Evolutionary conservation across 2,888 invertebrate genomes (phyloP).

Genomic region (Agrochola lychnidis): DNA sequence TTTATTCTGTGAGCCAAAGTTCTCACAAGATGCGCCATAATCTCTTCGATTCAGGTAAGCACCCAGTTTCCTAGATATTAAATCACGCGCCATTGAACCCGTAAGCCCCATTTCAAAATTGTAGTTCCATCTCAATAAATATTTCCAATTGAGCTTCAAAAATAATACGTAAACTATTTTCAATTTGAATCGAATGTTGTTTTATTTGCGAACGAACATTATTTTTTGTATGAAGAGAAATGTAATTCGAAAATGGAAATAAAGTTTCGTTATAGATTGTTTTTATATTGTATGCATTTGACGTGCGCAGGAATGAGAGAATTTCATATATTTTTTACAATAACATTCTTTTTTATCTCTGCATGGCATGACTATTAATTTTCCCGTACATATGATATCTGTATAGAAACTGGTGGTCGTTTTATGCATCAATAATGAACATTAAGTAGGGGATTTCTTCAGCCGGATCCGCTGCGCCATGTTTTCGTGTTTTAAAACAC

Average conservation of each 20-base stretch:
- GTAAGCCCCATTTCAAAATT: not conserved
- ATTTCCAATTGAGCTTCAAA: not conserved
- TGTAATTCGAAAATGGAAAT: constrained; percentile 2
- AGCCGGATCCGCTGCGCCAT: too few species aligned
- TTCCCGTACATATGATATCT: not conserved
- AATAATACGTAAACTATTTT: not conserved
- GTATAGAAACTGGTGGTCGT: not conserved
- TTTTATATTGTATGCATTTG: not conserved
- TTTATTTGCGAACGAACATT: not conserved
- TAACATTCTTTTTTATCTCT: not conserved
- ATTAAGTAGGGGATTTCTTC: too few species aligned
- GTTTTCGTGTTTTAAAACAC: too few species aligned
- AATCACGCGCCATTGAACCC: not conserved
- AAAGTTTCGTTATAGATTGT: not conserved
- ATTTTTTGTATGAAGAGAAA: not conserved
- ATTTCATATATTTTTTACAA: too few species aligned
- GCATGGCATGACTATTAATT: not conserved
- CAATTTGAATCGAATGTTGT: not conserved
- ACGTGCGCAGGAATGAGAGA: not conserved
- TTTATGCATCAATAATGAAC: not conserved
- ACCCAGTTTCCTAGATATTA: constrained; percentile 4
- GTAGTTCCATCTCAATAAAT: not conserved
- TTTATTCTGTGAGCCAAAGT: not conserved
- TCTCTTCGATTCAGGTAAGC: constrained; percentile 11
- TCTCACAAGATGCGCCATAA: not conserved